A percentile compares a stretch with the other conserved stretches of the same genome.
These are phyloP conservation scores for Eupsilia transversa DNA, from an alignment of 2,888 invertebrate species.

Conservation along the genomic window DNA sequence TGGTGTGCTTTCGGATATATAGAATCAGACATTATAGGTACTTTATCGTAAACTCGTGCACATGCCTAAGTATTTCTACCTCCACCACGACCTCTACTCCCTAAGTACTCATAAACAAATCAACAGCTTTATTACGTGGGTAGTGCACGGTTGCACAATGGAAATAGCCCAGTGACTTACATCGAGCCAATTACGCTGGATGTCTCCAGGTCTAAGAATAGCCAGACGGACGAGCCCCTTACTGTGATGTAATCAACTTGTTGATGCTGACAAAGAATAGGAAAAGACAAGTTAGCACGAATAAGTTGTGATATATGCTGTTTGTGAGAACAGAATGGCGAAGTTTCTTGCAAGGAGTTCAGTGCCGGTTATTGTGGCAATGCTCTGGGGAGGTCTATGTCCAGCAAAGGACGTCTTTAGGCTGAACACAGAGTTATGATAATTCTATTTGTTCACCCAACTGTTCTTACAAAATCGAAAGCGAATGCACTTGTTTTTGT, in stretches of 20 bases:
- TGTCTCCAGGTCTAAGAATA: conserved; percentile 72
- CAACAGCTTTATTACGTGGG: conserved; percentile 57
- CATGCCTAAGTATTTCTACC: conserved; percentile 4
- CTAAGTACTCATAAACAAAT: conserved; percentile 40
- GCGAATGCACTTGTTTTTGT: too few relatives aligned
- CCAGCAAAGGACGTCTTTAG: too few relatives aligned
- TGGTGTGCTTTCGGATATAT: neutral
- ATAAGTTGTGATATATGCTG: neutral
- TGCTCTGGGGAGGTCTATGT: too few relatives aligned
- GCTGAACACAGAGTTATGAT: neutral
- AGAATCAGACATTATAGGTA: neutral
- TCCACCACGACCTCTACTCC: conserved; percentile 10
- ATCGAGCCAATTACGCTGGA: conserved; percentile 70
- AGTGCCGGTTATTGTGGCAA: neutral
- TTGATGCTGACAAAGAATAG: conserved; percentile 52
- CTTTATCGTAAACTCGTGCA: neutral
- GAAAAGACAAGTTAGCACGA: conserved; percentile 17
- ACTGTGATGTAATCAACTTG: conserved; percentile 53
- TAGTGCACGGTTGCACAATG: conserved; percentile 53
- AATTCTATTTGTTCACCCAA: neutral
- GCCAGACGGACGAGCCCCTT: conserved; percentile 73
- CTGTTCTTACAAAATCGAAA: neutral
- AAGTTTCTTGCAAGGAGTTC: neutral
- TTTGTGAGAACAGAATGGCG: conserved; percentile 3
- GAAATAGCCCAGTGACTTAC: conserved; percentile 69